Conservation (phyloP, 2,888 invertebrate genomes). For the Agonopterix heracliana region DNA sequence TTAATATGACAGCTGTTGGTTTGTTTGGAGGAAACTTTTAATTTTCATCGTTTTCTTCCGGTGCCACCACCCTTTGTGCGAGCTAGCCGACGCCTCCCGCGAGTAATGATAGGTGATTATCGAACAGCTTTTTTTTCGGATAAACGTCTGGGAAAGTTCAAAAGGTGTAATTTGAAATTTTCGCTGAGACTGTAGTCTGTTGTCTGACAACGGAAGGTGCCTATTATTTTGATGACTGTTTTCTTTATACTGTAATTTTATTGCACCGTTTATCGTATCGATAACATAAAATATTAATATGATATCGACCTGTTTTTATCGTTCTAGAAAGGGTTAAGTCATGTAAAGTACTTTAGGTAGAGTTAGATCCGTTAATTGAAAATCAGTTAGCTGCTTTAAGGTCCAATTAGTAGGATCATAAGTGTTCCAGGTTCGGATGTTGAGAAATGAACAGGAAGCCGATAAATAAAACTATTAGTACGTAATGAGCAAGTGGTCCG, state of each 20-base stretch:
- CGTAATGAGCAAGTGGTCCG: slow-evolving; percentile 62
- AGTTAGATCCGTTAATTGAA: too few species aligned
- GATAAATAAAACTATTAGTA: slow-evolving; percentile 69
- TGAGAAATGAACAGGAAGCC: slow-evolving; percentile 53
- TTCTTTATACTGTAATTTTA: slow-evolving; percentile 25
- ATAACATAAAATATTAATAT: background rate
- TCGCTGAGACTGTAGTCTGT: slow-evolving; percentile 45
- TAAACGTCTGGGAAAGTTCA: slow-evolving; percentile 58
- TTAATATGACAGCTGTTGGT: slow-evolving; percentile 75
- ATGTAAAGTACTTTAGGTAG: too few species aligned
- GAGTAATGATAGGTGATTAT: slow-evolving; percentile 69
- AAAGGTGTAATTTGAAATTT: slow-evolving; percentile 62
- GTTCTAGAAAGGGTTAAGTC: too few species aligned
- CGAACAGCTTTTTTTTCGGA: slow-evolving; percentile 52
- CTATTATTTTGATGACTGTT: slow-evolving; percentile 61
- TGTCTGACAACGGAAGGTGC: slow-evolving; percentile 44
- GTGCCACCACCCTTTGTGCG: slow-evolving; percentile 56
- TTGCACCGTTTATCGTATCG: background rate
- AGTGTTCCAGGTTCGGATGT: slow-evolving; percentile 28
- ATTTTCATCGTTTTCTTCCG: slow-evolving; percentile 66
- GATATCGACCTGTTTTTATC: too few species aligned
- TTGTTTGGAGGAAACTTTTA: slow-evolving; percentile 73
- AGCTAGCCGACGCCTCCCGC: slow-evolving; percentile 54
- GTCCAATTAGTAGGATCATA: slow-evolving; percentile 21
- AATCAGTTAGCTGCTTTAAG: too few species aligned